Conservation (phyloP, 2,113 vertebrate species). For the Butastur rufipennis region DNA sequence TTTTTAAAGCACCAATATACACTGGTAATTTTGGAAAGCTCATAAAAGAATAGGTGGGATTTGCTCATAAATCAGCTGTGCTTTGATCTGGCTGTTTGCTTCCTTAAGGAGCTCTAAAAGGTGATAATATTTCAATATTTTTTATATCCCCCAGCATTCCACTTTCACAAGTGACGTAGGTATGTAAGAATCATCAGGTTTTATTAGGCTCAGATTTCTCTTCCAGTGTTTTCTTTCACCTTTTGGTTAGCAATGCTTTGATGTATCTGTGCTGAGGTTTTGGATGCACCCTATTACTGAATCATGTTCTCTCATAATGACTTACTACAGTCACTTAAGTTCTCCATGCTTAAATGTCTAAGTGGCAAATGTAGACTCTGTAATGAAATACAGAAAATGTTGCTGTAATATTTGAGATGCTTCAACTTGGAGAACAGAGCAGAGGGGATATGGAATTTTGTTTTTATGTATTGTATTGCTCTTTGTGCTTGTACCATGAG, state of each 20-base stretch:
- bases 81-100: constrained; percentile 17
- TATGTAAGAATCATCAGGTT: not conserved
- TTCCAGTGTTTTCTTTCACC: not conserved
- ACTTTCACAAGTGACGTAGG: not conserved
- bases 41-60: constrained; percentile 9
- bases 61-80: not conserved
- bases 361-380: not conserved
- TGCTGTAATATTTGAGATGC: not conserved
- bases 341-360: not conserved
- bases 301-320: not conserved
- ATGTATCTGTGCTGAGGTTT: not conserved
- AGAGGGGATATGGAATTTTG: not conserved
- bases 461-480: constrained; percentile 14
- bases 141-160: not conserved
- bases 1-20: not conserved
- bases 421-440: not conserved
- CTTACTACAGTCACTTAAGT: not conserved
- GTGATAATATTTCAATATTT: not conserved
- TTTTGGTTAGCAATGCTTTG: not conserved
- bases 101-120: not conserved
- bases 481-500: not conserved
- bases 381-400: not conserved
- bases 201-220: not conserved
- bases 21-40: constrained; percentile 7
- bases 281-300: not conserved